A percentile compares a stretch with the other conserved stretches of the same genome.
These are phyloP conservation scores for Nesoenas mayeri DNA, from an alignment of 2,113 vertebrate species.

Conservation along the genomic window DNA sequence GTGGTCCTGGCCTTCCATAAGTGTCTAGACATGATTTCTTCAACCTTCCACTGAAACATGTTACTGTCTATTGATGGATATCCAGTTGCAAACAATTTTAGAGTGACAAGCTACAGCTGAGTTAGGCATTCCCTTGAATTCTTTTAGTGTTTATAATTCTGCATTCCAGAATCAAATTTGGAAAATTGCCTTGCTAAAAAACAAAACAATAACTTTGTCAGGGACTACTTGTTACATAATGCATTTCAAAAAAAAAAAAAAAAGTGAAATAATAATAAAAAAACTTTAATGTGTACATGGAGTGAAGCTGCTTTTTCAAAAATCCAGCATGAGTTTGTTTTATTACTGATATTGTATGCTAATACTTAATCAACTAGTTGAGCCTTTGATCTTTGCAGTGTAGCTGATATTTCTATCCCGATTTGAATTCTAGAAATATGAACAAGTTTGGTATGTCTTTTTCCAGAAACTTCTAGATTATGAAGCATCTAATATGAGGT, in stretches of 20 bases:
- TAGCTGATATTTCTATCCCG: neutral
- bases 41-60: neutral
- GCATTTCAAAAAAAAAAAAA: neutral
- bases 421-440: neutral
- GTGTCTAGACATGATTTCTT: neutral
- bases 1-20: neutral
- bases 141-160: neutral
- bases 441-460: neutral
- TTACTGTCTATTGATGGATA: neutral
- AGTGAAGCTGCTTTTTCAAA: neutral
- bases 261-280: neutral
- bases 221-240: neutral
- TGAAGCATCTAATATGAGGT: neutral
- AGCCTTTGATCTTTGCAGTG: neutral
- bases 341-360: neutral
- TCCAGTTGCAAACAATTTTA: neutral
- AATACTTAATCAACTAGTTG: neutral
- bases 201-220: neutral
- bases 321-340: neutral
- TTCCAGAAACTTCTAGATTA: neutral
- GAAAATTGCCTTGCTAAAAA: neutral
- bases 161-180: neutral
- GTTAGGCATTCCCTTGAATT: neutral
- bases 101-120: neutral
- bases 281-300: neutral